Conservation (phyloP, 2,888 invertebrate genomes). For the Oligia latruncula region DNA sequence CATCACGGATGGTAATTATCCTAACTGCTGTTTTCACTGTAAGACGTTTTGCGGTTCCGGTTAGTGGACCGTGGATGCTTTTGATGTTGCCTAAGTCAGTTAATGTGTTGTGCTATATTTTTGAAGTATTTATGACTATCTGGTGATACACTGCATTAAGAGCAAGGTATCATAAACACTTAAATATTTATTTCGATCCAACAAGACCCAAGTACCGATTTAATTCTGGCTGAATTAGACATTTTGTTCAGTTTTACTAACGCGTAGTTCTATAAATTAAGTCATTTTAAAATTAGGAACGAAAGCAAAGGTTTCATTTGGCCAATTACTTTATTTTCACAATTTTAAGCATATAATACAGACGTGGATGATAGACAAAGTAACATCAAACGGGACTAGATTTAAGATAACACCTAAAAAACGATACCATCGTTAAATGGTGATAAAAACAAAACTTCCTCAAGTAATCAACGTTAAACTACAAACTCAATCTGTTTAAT, state of each 20-base stretch:
- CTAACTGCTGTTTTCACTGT: slow-evolving; percentile 65
- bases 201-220: neutral
- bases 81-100: slow-evolving; percentile 57
- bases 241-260: neutral
- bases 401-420: slow-evolving; percentile 5
- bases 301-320: neutral
- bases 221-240: neutral
- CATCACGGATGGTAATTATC: slow-evolving; percentile 73
- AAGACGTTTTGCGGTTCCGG: slow-evolving; percentile 64
- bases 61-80: slow-evolving; percentile 55
- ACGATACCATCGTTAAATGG: slow-evolving; percentile 7
- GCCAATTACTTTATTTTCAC: neutral
- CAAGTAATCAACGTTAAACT: slow-evolving; percentile 52
- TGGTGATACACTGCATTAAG: slow-evolving; percentile 6
- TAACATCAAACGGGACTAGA: neutral
- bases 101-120: slow-evolving; percentile 38
- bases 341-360: neutral
- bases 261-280: neutral
- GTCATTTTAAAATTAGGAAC: neutral
- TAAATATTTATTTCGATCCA: neutral
- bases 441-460: slow-evolving; percentile 20
- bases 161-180: neutral
- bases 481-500: slow-evolving; percentile 48
- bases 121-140: slow-evolving; percentile 21
- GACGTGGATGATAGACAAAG: neutral